phyloP scores from a whole-genome alignment of 2,113 vertebrate genomes.

The Mus musculus region DNA sequence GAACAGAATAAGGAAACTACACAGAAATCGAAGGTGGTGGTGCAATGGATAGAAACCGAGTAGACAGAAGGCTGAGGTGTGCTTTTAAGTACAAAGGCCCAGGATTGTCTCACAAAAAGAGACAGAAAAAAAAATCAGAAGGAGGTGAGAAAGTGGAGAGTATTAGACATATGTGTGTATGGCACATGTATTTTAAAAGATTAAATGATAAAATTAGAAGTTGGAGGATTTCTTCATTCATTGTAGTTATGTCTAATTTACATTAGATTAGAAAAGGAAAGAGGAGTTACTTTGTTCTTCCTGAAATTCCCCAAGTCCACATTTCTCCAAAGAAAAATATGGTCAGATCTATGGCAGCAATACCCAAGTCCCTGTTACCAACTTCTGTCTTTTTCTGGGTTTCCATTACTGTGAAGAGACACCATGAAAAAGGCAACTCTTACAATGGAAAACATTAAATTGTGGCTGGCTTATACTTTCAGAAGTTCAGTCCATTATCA shows the following conservation, averaged over 20 bases:
- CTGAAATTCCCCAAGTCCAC: no score
- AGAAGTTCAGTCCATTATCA: no score
- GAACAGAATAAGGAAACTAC: background rate
- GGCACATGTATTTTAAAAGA: background rate
- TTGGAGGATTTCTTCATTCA: background rate
- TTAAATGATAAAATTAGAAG: background rate
- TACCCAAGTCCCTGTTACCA: no score
- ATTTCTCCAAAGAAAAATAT: no score
- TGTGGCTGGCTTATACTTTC: no score
- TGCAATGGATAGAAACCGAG: background rate
- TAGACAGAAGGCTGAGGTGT: background rate
- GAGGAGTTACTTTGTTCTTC: background rate
- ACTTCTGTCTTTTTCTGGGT: no score
- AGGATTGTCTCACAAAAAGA: background rate
- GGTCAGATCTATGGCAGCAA: no score
- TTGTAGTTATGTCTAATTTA: slow-evolving; percentile 3
- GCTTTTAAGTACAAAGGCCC: background rate
- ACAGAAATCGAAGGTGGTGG: background rate
- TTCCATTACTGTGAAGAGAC: no score
- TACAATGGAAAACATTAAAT: no score
- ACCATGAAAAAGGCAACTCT: no score
- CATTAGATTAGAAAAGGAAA: background rate
- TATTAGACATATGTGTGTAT: background rate
- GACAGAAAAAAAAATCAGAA: background rate
- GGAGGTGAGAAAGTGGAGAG: background rate